These are phyloP conservation scores for Sphenopsis melanotis DNA, from an alignment of 2,797 vertebrate species.

Conservation along the genomic window DNA sequence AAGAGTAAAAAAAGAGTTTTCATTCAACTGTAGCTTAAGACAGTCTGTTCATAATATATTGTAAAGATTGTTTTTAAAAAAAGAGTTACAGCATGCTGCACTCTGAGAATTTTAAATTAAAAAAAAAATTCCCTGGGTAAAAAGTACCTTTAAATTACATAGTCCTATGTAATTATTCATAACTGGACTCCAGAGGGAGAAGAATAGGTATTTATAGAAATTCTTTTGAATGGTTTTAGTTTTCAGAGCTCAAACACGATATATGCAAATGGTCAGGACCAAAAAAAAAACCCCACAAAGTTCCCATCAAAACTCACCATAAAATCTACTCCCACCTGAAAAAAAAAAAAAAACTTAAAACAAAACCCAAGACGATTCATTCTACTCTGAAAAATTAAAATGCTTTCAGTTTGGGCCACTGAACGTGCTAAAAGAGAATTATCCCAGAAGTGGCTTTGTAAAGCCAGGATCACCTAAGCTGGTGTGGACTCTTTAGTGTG, in stretches of 20 bases:
- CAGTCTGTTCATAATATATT: not conserved
- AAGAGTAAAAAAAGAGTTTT: not conserved
- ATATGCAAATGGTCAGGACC: not conserved
- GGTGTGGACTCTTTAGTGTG: not conserved
- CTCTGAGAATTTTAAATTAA: not conserved
- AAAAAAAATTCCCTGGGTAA: not conserved
- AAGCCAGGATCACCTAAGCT: not conserved
- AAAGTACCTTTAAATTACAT: not conserved
- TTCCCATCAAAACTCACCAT: not conserved
- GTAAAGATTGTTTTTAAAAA: not conserved
- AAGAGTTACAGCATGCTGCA: not conserved
- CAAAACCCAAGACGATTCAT: not conserved
- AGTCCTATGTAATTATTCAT: not conserved
- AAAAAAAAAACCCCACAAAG: not conserved
- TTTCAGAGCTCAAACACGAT: not conserved
- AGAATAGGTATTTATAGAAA: conserved; percentile 13
- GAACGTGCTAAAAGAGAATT: not conserved
- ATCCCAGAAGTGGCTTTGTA: not conserved
- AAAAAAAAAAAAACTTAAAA: not conserved
- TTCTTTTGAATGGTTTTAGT: not conserved
- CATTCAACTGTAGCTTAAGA: not conserved
- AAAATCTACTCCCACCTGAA: not conserved
- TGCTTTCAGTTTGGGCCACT: not conserved
- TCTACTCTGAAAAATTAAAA: not conserved
- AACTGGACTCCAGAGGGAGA: not conserved